Evolutionary conservation across 1,140 invertebrate species (phyloP), one percentile per base, ranked within the genome.

Genomic region (Lucilia cuprina): DNA sequence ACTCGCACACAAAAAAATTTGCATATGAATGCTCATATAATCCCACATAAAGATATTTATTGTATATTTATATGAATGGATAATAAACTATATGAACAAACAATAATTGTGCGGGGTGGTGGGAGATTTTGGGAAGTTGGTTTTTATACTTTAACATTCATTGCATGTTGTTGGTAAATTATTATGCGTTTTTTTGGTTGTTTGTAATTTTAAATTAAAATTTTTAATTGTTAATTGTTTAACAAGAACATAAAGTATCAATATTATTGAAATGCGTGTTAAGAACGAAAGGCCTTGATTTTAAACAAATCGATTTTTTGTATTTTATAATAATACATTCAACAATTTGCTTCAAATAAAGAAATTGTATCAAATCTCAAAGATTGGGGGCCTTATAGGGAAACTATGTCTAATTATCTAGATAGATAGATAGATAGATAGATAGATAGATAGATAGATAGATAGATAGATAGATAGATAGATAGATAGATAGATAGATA

Each of bases 231-330:
- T 41, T 41, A 41, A 30, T 75, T 75, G 17, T 75, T 17, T 75
- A 77, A 35, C 74, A 17, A 77, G 35, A 77, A 14, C 74, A 41
- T 30, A 77, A 77, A 77, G 21, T 13, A 77, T 77, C 74, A 77
- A 77, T 77, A 77, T 77, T 30, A 77, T 77, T 77, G 13, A 41
- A 12, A 77, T 41, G 41, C 2, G 41, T 41, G 41, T 10, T 10
- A 41, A 41, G 41, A 10, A 41, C 41, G 2, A 10, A 41, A 41
- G 41, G 41, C 41, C 41, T 41, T 7, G 41, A 41, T 8, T 41
- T 41, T 10, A 41, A 41, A 41, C 41, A 41, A 41, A 41, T 41
- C 41, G 25, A 30, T 30, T 2, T 30, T 30, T 30, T 30, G 25
- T n/a, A n/a, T n/a, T n/a, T n/a, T n/a, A n/a, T n/a, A n/a, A n/a